Evolutionary conservation across 2,797 vertebrate genomes (phyloP).

Genomic region (Diglossa cyanea): DNA sequence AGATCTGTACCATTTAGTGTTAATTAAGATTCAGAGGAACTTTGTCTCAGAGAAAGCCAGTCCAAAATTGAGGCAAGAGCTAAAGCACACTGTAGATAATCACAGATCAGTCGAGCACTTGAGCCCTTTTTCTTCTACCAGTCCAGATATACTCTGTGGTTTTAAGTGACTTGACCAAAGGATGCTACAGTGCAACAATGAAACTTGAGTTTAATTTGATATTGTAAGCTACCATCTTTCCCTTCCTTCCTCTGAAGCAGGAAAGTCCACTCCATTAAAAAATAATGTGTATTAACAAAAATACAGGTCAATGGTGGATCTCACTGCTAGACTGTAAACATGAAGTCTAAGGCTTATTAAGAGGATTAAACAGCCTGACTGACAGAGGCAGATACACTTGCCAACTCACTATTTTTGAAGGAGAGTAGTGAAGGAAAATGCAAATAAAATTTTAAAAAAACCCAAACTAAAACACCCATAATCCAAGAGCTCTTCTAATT

Average conservation of each 20-base stretch:
- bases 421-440: rapidly evolving
- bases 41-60: background rate
- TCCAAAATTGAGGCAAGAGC: background rate
- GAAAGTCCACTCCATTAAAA: background rate
- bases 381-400: background rate
- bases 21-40: background rate
- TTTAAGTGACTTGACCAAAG: background rate
- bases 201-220: background rate
- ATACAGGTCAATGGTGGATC: background rate
- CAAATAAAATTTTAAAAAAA: background rate
- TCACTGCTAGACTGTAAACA: background rate
- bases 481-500: background rate
- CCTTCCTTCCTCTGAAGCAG: background rate
- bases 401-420: background rate
- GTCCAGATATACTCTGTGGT: background rate
- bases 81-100: background rate
- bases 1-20: background rate
- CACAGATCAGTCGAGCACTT: background rate
- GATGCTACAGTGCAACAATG: background rate
- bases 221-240: background rate
- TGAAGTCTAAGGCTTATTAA: background rate
- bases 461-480: background rate
- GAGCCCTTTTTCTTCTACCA: background rate
- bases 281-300: background rate
- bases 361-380: background rate